Base-by-base conservation (phyloP, 2,797 vertebrate genomes). In the Carapus acus region DNA sequence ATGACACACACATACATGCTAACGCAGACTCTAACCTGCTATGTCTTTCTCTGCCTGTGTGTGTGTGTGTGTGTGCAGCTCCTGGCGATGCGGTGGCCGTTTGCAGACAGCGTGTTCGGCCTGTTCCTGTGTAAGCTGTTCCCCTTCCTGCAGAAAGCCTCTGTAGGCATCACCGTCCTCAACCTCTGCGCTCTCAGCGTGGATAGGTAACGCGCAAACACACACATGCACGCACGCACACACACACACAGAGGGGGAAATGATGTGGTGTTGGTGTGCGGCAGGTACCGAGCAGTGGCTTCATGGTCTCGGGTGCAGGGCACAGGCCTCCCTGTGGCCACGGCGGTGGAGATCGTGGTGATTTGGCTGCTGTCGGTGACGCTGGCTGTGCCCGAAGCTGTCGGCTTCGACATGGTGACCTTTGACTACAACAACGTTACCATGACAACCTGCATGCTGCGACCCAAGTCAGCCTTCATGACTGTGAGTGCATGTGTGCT, bases 81-180 rank as follows among this genome's bases (percentile, higher is more conserved):
- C 45, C 82, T 94, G 62, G 89, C 86, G 17, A 87, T 90, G 72
- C 85, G 76, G 14, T 93, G 90, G 90, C 93, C 93, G 1, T 96
- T 95, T 58, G 88, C 86, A 2, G 85, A 90, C 62, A 88, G 81
- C 6, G 42, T 43, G 11, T 82, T 94, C 1, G 94, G 93, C 1
- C 78, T 90, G 3, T 90, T 94, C 79, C 91, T 98, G 60, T 98
- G 95, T 69, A 94, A 94, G 76, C 84, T 94, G 49, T 80, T 98
- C 22, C 95, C 94, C 16, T 98, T 98, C 74, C 83, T 97, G 68
- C 95, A 98, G 84, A 97, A 98, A 82, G 88, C 91, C 2, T 97
- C 95, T 0, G 93, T 94, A 6, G 95, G 95, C 67, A 97, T 98
- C 85, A 98, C 95, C 3, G 94, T 95, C 40, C 89, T 98, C 68